phyloP scores from a whole-genome alignment of 92 coral and sea anemone genomes.

The Bergia sp. region DNA sequence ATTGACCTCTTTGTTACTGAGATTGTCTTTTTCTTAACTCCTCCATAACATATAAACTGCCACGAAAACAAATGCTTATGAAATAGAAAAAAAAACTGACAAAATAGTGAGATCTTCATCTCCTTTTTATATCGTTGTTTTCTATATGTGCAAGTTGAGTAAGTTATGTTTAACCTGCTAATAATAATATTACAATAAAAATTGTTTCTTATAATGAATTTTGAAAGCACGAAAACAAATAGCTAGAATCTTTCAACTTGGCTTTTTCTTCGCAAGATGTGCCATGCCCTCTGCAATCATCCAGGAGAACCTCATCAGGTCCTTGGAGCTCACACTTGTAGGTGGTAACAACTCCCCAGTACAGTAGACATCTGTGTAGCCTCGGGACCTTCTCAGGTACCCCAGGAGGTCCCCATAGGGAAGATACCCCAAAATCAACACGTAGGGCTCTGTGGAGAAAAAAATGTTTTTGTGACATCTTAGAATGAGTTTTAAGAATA shows the following conservation, averaged over 20 bases:
- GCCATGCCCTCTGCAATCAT: slow-evolving; percentile 58
- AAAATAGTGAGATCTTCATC: too few species aligned
- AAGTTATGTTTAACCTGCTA: too few species aligned
- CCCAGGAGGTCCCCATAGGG: slow-evolving; percentile 50
- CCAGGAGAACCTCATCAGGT: slow-evolving; percentile 46
- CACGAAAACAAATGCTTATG: too few species aligned
- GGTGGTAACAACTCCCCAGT: slow-evolving; percentile 48
- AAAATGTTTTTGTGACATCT: background rate
- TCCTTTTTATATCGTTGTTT: too few species aligned
- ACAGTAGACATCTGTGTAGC: slow-evolving; percentile 41
- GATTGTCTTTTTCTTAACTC: too few species aligned
- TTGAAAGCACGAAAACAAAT: too few species aligned
- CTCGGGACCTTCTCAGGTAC: slow-evolving; percentile 50
- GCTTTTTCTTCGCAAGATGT: slow-evolving; percentile 37
- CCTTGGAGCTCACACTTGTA: slow-evolving; percentile 32
- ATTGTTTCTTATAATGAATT: background rate
- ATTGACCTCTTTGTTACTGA: too few species aligned
- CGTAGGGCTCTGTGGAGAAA: slow-evolving; percentile 35
- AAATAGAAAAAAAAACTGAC: too few species aligned
- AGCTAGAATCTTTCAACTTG: too few species aligned
- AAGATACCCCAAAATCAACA: slow-evolving; percentile 45
- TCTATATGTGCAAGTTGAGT: too few species aligned
- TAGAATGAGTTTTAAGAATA: background rate
- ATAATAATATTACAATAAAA: too few species aligned
- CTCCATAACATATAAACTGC: too few species aligned